phyloP scores from a whole-genome alignment of 1,140 invertebrate species.

The Drosophila bipectinata region DNA sequence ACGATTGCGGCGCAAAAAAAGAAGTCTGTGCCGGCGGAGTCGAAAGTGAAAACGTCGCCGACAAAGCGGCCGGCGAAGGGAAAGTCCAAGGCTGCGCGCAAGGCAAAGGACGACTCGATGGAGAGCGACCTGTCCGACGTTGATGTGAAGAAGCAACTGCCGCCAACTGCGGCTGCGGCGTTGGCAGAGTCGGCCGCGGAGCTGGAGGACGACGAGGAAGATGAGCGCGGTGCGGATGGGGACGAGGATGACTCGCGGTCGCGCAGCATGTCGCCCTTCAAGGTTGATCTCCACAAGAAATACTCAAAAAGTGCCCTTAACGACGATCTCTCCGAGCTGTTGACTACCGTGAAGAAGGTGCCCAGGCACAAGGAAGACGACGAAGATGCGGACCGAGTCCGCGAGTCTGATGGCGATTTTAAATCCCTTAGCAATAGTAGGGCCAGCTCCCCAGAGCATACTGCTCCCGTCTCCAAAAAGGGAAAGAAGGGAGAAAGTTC shows the following conservation, averaged over 20 bases:
- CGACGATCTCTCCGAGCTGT: constrained; percentile 77
- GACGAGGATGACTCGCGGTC: constrained; percentile 59
- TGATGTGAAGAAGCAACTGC: constrained; percentile 58
- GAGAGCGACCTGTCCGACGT: constrained; percentile 44
- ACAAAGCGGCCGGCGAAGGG: constrained; percentile 55
- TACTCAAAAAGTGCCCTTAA: constrained; percentile 84
- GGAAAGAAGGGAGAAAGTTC: constrained; percentile 32
- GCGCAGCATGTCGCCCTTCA: constrained; percentile 81
- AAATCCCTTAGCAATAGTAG: constrained; percentile 63
- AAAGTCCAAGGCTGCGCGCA: constrained; percentile 45
- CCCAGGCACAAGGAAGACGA: constrained; percentile 56
- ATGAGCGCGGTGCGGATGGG: constrained; percentile 21
- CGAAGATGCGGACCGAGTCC: constrained; percentile 47
- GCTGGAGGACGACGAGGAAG: constrained; percentile 68
- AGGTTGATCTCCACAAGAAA: constrained; percentile 84
- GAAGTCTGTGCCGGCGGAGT: constrained; percentile 62
- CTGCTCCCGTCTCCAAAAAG: constrained; percentile 30
- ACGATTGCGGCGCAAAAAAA: constrained; percentile 76
- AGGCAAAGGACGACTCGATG: constrained; percentile 18
- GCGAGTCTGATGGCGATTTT: constrained; percentile 64
- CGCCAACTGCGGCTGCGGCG: constrained; percentile 73
- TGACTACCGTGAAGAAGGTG: constrained; percentile 79
- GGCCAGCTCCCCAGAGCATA: constrained; percentile 36
- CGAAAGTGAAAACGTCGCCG: constrained; percentile 65
- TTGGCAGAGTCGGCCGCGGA: constrained; percentile 73